Evolutionary conservation across 35 echinoderm and acorn worm genomes (phyloP), one percentile per base, ranked within the genome.

Genomic region (Strongylocentrotus purpuratus): DNA sequence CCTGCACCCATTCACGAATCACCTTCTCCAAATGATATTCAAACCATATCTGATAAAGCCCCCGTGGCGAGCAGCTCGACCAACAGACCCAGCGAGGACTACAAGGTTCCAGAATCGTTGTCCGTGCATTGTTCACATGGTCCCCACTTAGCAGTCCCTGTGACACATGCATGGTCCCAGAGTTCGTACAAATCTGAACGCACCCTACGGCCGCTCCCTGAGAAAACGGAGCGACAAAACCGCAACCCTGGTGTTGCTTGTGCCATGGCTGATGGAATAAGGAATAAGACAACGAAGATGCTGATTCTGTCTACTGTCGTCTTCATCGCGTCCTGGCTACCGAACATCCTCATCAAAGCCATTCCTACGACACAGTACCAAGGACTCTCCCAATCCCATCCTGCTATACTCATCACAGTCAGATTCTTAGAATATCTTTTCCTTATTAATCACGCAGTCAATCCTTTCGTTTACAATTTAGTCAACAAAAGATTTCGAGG

Each of bases 321-420:
- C 33, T 89, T 89, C 33, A 89, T 89, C 20, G 87, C 25, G 14
- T 89, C 87, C 8, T 89, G 87, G 87, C 33, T 89, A 41, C 87
- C 87, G 33, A 89, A 89, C 31, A 46, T 89, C 33, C 17, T 89
- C 33, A 89, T 89, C 33, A 89, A 89, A 46, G 87, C 87, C 87
- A 45, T 89, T 7, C 87, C 87, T 3, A 18, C 87, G 45, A 18
- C 87, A 41, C 87, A 45, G 20, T 89, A 89, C 33, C 87, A 89
- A 89, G 11, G 12, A 31, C 33, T 89, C 0, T 45, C 32, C 9
- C 20, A 46, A 20, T 5, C 15, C 45, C 87, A 89, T 35, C 87
- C 87, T 10, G 87, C 87, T 45, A 12, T 89, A 17, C 32, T 45
- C 5, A 18, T 46, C 3, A 45, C 20, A 33, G 20, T 89, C 87